Percentiles rank a stretch among this genome's conserved stretches.
Evolutionary conservation across 2,797 vertebrate species (phyloP).

Genomic region (Anguilla marmorata): DNA sequence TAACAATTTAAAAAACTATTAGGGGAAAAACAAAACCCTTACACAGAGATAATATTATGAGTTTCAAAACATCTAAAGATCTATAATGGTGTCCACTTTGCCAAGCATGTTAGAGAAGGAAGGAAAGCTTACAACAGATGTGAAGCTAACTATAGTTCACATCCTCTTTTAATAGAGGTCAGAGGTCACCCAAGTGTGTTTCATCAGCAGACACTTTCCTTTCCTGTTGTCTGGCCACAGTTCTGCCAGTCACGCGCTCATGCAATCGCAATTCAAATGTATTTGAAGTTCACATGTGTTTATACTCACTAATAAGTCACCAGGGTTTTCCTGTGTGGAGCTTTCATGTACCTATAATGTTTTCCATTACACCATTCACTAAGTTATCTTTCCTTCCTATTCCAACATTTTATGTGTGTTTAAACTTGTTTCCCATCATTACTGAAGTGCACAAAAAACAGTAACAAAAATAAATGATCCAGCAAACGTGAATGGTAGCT

Average conservation of each 20-base stretch:
- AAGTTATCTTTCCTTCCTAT: background rate
- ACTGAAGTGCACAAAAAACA: background rate
- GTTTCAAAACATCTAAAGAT: conserved; percentile 36
- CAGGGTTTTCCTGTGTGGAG: conserved; percentile 25
- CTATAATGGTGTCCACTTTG: conserved; percentile 45
- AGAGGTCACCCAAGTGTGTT: conserved; percentile 20
- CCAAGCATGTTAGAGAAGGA: conserved; percentile 62
- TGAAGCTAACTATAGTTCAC: conserved; percentile 27
- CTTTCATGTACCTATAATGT: background rate
- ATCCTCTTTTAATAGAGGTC: conserved; percentile 28
- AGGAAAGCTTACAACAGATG: conserved; percentile 35
- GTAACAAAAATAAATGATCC: background rate
- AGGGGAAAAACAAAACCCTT: background rate
- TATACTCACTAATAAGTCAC: conserved; percentile 26
- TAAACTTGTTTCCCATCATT: background rate
- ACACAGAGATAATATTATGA: background rate
- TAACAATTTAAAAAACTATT: too few species aligned
- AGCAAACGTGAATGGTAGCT: background rate
- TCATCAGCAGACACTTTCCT: conserved; percentile 63
- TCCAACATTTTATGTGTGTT: background rate
- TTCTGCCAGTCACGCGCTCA: conserved; percentile 47
- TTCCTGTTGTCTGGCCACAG: conserved; percentile 67
- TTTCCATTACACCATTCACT: background rate
- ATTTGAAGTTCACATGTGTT: conserved; percentile 30
- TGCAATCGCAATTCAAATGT: conserved; percentile 57